Evolutionary conservation across 2,113 vertebrate genomes (phyloP), one percentile per base, ranked within the genome.

Genomic region (Chinchilla lanigera): DNA sequence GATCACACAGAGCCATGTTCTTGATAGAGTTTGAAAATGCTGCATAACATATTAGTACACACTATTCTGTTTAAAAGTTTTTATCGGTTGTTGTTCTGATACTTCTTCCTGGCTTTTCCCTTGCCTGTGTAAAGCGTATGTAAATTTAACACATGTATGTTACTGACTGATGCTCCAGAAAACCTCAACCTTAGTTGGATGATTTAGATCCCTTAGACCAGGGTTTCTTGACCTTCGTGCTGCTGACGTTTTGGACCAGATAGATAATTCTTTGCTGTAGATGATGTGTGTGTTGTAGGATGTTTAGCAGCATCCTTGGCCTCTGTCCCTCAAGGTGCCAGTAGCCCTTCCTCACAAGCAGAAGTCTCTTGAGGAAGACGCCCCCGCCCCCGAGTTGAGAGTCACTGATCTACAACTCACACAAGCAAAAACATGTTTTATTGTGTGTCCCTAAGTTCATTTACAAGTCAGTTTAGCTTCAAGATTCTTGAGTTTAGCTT

Each of bases 81-180:
- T 52, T 80, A 10, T 11, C 7, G 33, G 56, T 78, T 93, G 38
- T 38, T 78, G 35, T 19, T 67, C 63, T 78, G 80, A 89, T 14
- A 91, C 28, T 86, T 71, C 41, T 87, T 77, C 81, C n/a, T 84
- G 75, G 41, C 61, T 95, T 60, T 67, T 94, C 54, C 50, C 58
- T 5, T 92, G 61, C 67, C 73, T 50, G 3, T 33, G 6, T 77
- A 58, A 94, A 52, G 54, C 69, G 24, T 35, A 7, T 77, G 8
- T 93, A 84, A 71, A 89, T 41, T 71, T 71, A 93, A 85, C 52
- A 91, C 41, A n/a, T 41, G 1, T 41, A 1, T 80, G 28, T 77
- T 88, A 50, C 33, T 77, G 35, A 90, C 24, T 90, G 11, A 44
- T 67, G 33, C 67, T 85, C 56, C 14, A 56, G 14, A 90, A 71